These are phyloP conservation scores for Tachycineta bicolor DNA, from an alignment of 2,113 vertebrate genomes.

Conservation along the genomic window DNA sequence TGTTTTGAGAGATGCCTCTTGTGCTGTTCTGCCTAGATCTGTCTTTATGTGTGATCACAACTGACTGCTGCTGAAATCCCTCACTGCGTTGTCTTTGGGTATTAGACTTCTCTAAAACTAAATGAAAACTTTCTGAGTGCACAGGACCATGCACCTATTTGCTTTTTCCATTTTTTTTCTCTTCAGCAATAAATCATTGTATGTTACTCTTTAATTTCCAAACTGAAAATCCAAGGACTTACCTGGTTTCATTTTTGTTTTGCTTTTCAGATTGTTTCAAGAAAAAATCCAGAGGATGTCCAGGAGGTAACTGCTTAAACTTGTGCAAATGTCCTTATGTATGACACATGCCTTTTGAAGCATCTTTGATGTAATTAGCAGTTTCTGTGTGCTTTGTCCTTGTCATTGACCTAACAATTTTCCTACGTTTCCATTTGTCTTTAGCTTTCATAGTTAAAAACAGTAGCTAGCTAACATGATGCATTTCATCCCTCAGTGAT, in stretches of 20 bases:
- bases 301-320: conserved; percentile 89
- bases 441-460: background rate
- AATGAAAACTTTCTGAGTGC: background rate
- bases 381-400: background rate
- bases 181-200: background rate
- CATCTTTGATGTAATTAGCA: conserved; percentile 1
- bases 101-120: background rate
- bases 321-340: conserved; percentile 42
- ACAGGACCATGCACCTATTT: background rate
- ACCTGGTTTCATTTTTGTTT: conserved; percentile 24
- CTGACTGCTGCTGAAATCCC: background rate
- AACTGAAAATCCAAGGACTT: background rate
- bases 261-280: conserved; percentile 90
- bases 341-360: background rate
- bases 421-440: background rate
- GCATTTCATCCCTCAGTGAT: background rate
- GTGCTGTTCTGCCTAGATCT: background rate
- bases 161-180: background rate
- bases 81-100: background rate
- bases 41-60: background rate
- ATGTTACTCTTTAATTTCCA: background rate
- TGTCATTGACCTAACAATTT: background rate
- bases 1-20: background rate
- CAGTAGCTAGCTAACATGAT: background rate
- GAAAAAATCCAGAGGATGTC: conserved; percentile 94